phyloP scores from a whole-genome alignment of 2,888 invertebrate genomes.

The Furcula furcula region DNA sequence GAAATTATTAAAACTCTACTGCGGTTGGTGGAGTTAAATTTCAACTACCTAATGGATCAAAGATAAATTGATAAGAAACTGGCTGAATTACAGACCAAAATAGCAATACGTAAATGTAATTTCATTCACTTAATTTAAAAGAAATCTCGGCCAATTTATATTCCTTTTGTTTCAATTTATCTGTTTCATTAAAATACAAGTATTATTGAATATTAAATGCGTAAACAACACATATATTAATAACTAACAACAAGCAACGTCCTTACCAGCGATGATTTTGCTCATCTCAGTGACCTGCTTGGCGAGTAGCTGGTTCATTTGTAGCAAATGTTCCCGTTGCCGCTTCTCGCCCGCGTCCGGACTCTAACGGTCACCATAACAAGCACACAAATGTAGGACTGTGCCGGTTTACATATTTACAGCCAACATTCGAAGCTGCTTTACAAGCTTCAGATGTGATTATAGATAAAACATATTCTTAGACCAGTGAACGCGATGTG shows the following conservation, averaged over 20 bases:
- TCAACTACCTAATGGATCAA: background rate
- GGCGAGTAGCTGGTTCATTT: conserved; percentile 95
- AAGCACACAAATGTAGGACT: conserved; percentile 60
- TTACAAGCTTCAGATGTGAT: conserved; percentile 41
- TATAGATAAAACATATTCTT: conserved; percentile 27
- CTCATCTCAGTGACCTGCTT: conserved; percentile 97
- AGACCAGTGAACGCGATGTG: too few relatives aligned
- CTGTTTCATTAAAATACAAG: too few relatives aligned
- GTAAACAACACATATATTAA: too few relatives aligned
- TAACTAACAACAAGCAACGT: conserved; percentile 23
- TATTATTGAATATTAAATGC: too few relatives aligned
- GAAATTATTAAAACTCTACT: background rate
- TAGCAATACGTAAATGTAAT: too few relatives aligned
- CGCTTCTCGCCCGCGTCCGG: conserved; percentile 92
- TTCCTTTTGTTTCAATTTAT: too few relatives aligned
- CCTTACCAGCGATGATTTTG: conserved; percentile 96
- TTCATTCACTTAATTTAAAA: too few relatives aligned
- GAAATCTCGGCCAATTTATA: too few relatives aligned
- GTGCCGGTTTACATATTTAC: conserved; percentile 59
- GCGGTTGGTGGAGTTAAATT: conserved; percentile 3
- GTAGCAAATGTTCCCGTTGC: conserved; percentile 93
- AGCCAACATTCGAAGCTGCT: conserved; percentile 76
- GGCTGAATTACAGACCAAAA: too few relatives aligned
- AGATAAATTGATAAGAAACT: too few relatives aligned
- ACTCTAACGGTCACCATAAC: conserved; percentile 77